Base-by-base conservation (phyloP, 2,113 vertebrate genomes). In the Nycticebus coucang region DNA sequence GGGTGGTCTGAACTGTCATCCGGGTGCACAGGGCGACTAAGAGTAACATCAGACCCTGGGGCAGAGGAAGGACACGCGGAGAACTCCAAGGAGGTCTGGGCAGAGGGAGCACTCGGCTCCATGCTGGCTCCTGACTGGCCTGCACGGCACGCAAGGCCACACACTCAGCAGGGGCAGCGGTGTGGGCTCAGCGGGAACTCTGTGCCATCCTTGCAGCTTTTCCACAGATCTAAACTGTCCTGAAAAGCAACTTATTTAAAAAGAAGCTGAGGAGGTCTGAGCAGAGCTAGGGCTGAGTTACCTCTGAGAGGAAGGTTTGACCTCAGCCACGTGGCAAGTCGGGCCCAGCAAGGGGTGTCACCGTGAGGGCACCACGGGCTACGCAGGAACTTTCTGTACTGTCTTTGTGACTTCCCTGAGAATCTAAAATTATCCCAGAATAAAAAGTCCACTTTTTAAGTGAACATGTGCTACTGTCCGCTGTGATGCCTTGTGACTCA, bases 61-160 rank as follows among this genome's bases (percentile, higher is more conserved):
- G 15, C 59, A 2, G 57, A 35, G 13, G 5, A 8, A 17, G 79
- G 19, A 21, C 24, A 0, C 5, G 4, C 9, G 57, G 53, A 19
- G 30, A 33, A 5, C 45, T 30, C 45, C 5, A 0, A 72, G 79
- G 77, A 10, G 26, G 2, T 26, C 5, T 2, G 33, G 24, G 1
- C 2, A 28, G 15, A 24, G 28, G 0, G 10, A 4, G n/a, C 1
- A 28, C n/a, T 15, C 0, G 4, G 5, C 3, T 28, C 41, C 12
- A 1, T 37, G 9, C n/a, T 4, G 17, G 33, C 4, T 37, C 14
- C 0, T 11, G 4, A 5, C 45, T 50, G 45, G 45, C 8, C 45
- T 50, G 45, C 45, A 50, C 9, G 45, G 45, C 45, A 50, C 9
- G 45, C 45, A 50, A 50, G 45, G 45, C 45, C 45, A 50, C 45